Percentiles rank a stretch among this genome's conserved stretches.
Evolutionary conservation across 2,797 vertebrate genomes (phyloP).

Genomic region (Lepilemur septentrionalis): DNA sequence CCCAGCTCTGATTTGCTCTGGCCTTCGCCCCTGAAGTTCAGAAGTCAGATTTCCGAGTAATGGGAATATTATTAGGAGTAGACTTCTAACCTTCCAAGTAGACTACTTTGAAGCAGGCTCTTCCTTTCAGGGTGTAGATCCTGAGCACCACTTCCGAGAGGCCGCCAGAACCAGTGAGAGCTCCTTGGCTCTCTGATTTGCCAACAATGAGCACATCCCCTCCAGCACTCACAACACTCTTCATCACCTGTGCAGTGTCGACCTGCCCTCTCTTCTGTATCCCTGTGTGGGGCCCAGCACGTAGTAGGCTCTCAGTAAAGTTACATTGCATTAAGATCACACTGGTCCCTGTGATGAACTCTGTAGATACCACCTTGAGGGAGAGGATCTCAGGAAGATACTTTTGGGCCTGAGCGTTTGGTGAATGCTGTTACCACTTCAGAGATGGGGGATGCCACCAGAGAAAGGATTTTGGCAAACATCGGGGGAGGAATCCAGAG

Average conservation of each 20-base stretch:
- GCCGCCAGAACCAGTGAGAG: neutral
- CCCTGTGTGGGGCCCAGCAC: neutral
- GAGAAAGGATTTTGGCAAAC: neutral
- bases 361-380: neutral
- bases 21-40: neutral
- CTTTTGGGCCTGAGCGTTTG: neutral
- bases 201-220: neutral
- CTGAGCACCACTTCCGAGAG: neutral
- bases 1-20: neutral
- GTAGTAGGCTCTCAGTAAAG: neutral
- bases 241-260: neutral
- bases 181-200: neutral
- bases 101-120: neutral
- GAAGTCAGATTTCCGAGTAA: neutral
- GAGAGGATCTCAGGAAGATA: neutral
- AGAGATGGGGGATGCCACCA: neutral
- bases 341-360: neutral
- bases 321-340: neutral
- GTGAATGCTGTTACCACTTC: neutral
- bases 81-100: neutral
- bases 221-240: neutral
- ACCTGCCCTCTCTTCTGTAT: neutral
- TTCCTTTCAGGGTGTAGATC: neutral
- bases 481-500: neutral
- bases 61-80: neutral